Evolutionary conservation across 2,888 invertebrate species (phyloP).

Genomic region (Philaethria dido): DNA sequence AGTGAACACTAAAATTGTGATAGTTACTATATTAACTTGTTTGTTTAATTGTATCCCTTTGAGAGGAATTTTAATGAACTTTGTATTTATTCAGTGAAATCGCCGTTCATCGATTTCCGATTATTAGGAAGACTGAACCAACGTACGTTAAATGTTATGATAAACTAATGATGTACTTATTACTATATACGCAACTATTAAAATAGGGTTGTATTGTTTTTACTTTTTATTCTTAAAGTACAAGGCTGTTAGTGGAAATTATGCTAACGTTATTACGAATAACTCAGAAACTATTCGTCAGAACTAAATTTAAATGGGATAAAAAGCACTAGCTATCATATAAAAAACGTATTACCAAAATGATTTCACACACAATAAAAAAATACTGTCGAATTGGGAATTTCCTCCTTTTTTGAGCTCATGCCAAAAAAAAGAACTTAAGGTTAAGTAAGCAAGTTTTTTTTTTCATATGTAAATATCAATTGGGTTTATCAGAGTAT

Average conservation of each 20-base stretch:
- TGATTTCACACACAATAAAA: no score
- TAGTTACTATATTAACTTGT: slow-evolving; percentile 52
- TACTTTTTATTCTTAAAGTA: slow-evolving; percentile 7
- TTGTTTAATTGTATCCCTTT: slow-evolving; percentile 37
- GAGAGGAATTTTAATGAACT: slow-evolving; percentile 38
- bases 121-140: slow-evolving; percentile 69
- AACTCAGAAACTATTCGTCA: no score
- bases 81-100: slow-evolving; percentile 45
- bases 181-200: slow-evolving; percentile 39
- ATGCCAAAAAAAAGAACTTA: no score
- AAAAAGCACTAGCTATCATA: no score
- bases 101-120: slow-evolving; percentile 51
- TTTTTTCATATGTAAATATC: no score
- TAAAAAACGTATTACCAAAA: no score
- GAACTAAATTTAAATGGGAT: no score
- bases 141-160: slow-evolving; percentile 60
- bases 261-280: no score
- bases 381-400: no score
- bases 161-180: slow-evolving; percentile 68
- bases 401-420: no score
- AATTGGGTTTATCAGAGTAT: no score
- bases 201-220: slow-evolving; percentile 22
- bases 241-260: not conserved
- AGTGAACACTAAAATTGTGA: slow-evolving; percentile 63
- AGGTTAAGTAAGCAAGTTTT: no score